Evolutionary conservation across 2,113 vertebrate genomes (phyloP).

Genomic region (Triplophysa siluroides): DNA sequence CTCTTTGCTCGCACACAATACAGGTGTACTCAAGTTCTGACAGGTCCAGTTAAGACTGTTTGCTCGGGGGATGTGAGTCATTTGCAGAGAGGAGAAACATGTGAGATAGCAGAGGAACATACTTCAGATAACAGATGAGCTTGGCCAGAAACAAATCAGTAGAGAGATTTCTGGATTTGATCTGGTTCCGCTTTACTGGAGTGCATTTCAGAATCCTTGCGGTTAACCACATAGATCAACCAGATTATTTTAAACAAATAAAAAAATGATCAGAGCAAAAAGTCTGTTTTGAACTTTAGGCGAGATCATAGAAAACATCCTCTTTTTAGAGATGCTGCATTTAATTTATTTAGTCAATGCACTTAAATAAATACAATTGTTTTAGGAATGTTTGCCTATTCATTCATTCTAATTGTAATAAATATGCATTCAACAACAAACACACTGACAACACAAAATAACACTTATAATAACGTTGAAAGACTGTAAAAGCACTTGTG

Average conservation of each 20-base stretch:
- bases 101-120: constrained; percentile 57
- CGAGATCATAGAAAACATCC: too few relatives aligned
- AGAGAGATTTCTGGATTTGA: constrained; percentile 2
- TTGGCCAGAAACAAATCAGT: background rate
- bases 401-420: too few relatives aligned
- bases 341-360: too few relatives aligned
- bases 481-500: too few relatives aligned
- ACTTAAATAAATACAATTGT: too few relatives aligned
- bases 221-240: constrained; percentile 13
- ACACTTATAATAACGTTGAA: too few relatives aligned
- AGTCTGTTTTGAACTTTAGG: background rate
- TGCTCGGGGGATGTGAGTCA: constrained; percentile 69
- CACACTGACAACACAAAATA: too few relatives aligned
- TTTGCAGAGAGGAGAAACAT: constrained; percentile 60
- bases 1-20: constrained; percentile 64
- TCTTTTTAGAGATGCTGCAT: too few relatives aligned
- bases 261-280: background rate
- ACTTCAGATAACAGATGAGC: constrained; percentile 48
- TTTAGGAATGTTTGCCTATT: too few relatives aligned
- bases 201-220: background rate
- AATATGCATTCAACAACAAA: too few relatives aligned
- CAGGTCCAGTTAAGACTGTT: constrained; percentile 64
- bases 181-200: constrained; percentile 1
- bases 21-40: constrained; percentile 69
- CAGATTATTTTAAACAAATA: constrained; percentile 21